phyloP scores from a whole-genome alignment of 2,113 vertebrate genomes.

The Ophiodon elongatus region DNA sequence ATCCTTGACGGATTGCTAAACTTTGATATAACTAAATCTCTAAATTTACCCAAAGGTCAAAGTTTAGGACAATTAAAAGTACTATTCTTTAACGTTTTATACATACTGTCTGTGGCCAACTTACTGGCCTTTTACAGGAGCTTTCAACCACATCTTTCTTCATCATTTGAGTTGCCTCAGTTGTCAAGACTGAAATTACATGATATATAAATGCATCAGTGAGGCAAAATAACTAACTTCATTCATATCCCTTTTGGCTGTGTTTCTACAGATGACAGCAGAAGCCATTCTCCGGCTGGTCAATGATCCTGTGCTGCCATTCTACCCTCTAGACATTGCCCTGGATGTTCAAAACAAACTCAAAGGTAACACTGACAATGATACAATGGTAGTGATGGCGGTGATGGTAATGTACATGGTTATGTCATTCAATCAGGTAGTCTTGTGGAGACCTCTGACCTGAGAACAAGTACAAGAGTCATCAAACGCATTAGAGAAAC shows the following conservation, averaged over 20 bases:
- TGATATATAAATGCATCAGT: neutral
- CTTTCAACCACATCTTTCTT: neutral
- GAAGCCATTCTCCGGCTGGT: conserved; percentile 91
- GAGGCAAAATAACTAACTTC: neutral
- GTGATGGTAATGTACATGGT: neutral
- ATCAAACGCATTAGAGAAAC: too few relatives aligned
- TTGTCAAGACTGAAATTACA: neutral
- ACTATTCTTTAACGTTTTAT: too few relatives aligned
- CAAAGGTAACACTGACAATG: conserved; percentile 85
- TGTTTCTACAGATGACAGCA: conserved; percentile 90
- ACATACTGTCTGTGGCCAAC: neutral
- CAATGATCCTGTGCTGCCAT: conserved; percentile 91
- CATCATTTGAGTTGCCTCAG: neutral
- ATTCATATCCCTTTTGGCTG: conserved; percentile 5
- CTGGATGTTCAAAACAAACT: conserved; percentile 94
- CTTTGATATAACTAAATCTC: too few relatives aligned
- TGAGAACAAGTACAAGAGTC: neutral
- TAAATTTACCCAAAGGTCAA: too few relatives aligned
- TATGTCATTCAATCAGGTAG: neutral
- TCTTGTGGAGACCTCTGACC: neutral
- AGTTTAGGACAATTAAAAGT: too few relatives aligned
- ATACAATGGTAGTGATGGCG: neutral
- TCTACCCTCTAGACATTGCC: conserved; percentile 92
- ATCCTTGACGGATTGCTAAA: too few relatives aligned
- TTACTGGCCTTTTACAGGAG: neutral